Conservation (phyloP, 2,113 vertebrate genomes). For the Physeter macrocephalus region DNA sequence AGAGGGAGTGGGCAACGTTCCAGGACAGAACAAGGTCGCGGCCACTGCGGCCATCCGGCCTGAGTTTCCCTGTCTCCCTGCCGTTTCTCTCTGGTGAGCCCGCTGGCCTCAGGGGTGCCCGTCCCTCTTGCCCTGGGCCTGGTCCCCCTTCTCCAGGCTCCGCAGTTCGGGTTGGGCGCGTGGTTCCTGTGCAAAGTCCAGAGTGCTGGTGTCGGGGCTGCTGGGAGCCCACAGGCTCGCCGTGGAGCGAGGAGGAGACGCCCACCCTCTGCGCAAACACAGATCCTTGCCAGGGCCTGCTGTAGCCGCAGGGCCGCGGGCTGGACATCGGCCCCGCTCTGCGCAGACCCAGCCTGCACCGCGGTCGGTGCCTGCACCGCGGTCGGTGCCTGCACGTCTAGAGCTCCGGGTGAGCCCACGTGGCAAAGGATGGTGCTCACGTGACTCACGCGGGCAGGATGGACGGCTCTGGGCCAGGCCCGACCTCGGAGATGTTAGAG, state of each 20-base stretch:
- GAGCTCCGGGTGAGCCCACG: neutral
- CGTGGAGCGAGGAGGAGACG: neutral
- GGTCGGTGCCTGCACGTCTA: neutral
- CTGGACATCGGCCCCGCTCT: neutral
- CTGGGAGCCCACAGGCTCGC: neutral
- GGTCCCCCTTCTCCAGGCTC: neutral
- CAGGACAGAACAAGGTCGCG: neutral
- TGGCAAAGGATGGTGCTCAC: neutral
- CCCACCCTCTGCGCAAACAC: neutral
- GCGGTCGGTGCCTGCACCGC: neutral
- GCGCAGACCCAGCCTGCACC: neutral
- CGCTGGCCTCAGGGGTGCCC: rapidly evolving
- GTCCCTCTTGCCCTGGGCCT: neutral
- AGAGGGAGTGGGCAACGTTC: neutral
- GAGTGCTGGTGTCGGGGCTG: neutral
- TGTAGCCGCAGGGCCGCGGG: rapidly evolving
- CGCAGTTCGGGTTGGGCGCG: rapidly evolving
- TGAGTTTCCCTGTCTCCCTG: neutral
- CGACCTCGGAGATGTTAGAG: neutral
- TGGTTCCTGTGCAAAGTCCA: neutral
- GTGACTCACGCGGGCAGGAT: neutral
- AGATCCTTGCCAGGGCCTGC: neutral
- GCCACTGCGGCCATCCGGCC: neutral
- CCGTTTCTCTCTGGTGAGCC: rapidly evolving
- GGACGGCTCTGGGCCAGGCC: neutral